Evolutionary conservation across 1,140 invertebrate genomes (phyloP).

Genomic region (Schlechtendalia chinensis): DNA sequence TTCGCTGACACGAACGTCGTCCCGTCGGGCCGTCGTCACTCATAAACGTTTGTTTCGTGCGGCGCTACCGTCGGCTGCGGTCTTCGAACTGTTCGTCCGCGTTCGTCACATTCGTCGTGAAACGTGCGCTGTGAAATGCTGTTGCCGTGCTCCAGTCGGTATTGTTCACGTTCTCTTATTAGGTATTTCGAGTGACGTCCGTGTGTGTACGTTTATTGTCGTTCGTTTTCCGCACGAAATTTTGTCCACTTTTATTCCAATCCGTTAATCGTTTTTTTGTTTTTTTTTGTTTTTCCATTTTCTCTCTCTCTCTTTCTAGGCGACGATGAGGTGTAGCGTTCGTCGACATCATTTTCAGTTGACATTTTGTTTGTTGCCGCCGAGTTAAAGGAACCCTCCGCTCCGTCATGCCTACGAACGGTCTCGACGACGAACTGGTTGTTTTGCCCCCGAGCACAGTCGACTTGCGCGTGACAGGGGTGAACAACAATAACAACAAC

Average conservation of each 20-base stretch:
- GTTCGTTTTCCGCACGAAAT: too few relatives aligned
- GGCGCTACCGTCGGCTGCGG: too few relatives aligned
- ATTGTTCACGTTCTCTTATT: too few relatives aligned
- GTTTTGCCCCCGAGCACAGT: slow-evolving; percentile 13
- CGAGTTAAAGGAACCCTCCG: background rate
- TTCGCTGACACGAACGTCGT: background rate
- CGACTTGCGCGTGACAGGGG: slow-evolving; percentile 10
- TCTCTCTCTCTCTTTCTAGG: too few relatives aligned
- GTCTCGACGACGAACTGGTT: slow-evolving; percentile 36
- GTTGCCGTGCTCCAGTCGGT: too few relatives aligned
- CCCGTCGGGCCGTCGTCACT: background rate
- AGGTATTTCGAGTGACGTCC: background rate
- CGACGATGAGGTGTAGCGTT: slow-evolving; percentile 23
- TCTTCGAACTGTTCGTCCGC: too few relatives aligned
- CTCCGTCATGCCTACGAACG: slow-evolving; percentile 20
- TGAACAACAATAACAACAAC: slow-evolving; percentile 53
- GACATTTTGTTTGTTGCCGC: background rate
- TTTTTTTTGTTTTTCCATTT: background rate
- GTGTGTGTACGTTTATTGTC: background rate
- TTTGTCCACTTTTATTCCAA: too few relatives aligned
- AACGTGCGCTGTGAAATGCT: too few relatives aligned
- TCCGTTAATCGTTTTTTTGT: background rate
- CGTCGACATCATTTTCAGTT: background rate
- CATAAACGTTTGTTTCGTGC: background rate
- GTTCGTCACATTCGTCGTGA: too few relatives aligned